Conservation (phyloP, 2,113 vertebrate species). For the Alectura lathami region DNA sequence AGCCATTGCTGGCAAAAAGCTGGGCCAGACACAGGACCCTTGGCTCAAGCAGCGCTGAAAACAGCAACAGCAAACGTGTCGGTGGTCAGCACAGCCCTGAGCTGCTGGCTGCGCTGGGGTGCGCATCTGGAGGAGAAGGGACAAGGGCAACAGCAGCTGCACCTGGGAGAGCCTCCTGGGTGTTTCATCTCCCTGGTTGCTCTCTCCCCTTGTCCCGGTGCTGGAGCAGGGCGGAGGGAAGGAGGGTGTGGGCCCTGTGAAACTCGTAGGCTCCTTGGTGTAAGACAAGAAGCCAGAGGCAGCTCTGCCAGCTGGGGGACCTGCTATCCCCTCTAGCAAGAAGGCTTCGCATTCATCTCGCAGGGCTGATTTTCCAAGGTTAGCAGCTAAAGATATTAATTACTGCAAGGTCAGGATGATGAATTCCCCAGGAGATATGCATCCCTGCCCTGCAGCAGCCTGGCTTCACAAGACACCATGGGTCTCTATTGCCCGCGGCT, state of each 20-base stretch:
- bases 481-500: neutral
- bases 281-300: neutral
- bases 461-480: neutral
- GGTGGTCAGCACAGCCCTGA: neutral
- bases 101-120: neutral
- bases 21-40: neutral
- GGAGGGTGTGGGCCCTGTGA: neutral
- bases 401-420: neutral
- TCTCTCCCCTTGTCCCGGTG: neutral
- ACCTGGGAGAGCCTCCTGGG: neutral
- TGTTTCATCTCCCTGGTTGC: neutral
- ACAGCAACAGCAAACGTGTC: neutral
- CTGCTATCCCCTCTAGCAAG: neutral
- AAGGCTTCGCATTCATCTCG: neutral
- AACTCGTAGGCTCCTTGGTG: accelerated
- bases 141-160: neutral
- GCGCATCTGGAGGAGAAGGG: neutral
- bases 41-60: neutral
- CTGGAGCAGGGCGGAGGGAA: accelerated
- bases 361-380: neutral
- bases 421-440: neutral
- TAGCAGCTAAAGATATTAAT: slow-evolving; percentile 16
- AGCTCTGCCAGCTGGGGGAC: accelerated
- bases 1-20: neutral
- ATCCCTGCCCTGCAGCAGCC: neutral